Evolutionary conservation across 2,888 invertebrate species (phyloP), one percentile per base, ranked within the genome.

Genomic region (Fragum sueziense): DNA sequence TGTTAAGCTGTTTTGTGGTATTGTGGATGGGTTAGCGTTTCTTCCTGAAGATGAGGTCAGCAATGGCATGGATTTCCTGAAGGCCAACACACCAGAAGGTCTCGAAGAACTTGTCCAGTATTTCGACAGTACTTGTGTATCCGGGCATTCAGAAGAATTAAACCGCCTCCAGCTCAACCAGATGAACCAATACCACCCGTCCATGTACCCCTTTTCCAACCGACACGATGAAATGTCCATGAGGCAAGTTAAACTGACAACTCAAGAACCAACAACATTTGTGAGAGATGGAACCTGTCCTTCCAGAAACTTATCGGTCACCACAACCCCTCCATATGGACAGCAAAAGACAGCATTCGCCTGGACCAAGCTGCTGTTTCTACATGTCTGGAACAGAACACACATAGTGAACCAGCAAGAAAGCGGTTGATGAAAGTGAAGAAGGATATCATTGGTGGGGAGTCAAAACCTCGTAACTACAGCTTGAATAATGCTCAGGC

Each of bases 261-360:
- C 4, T 20, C 6, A 3, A 4, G 54, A 31, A 70, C 70, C 2
- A 70, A 70, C 20, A 47, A 68, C 47, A 4, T 68, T 3, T 68
- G 68, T 25, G 47, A 68, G 51, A 22, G 17, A 17, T 68, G 68
- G 68, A 68, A 68, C 27, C 20, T 25, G n/a, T 22, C 22, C 3
- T 68, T 68, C 41, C 34, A 67, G 41, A 14, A 37, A 9, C 67
- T 67, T 20, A 37, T 37, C 22, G 67, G 67, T 14, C 20, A 67
- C 37, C n/a, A 27, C 20, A 33, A 67, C 41, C 67, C 67, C 6
- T 67, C 67, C n/a, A 9, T 67, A 41, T 67, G 67, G 67, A 67
- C 67, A 37, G 67, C 41, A 4, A 67, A 37, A 14, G 22, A 67
- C 37, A 20, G 37, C 41, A 37, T 67, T 14, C 20, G 41, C 14